Evolutionary conservation across 2,113 vertebrate genomes (phyloP), one percentile per base, ranked within the genome.

Genomic region (Calonectris borealis): DNA sequence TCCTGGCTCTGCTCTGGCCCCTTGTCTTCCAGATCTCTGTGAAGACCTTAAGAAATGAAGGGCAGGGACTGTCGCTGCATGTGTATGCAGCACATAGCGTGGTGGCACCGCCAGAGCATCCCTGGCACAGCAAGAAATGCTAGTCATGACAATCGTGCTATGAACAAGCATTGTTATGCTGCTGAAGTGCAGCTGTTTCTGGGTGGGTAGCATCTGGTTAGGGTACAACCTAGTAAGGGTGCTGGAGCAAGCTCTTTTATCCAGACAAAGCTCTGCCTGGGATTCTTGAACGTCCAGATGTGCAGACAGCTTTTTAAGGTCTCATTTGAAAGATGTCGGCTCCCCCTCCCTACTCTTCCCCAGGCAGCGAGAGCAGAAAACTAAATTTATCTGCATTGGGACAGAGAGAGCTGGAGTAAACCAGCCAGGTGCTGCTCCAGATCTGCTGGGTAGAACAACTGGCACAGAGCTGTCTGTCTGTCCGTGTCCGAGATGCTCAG

Each of bases 301-400:
- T 40, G 91, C 54, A 85, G 89, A 90, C 82, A 95, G 89, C 68
- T 95, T 97, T 97, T 92, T 97, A 95, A 97, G 89, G 93, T 95
- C 94, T 97, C 90, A 6, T 95, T 94, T 96, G 97, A 96, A 93
- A 97, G 82, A 96, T 95, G 95, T 96, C 96, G 95, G 58, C 87
- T 95, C 87, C 93, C 96, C 90, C 94, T 95, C 86, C 95, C 92
- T 94, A 42, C 83, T 88, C 90, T 95, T 96, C 94, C 90, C 92
- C 85, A 93, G 82, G 68, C 94, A 90, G 93, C 7, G 3, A 96
- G 93, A 97, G 78, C 79, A 93, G 97, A 95, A 95, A 97, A 90
- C 94, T 91, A 93, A 96, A 97, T 97, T 94, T 96, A 81, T 96
- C 91, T 96, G 92, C 94, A 90, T 19, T 89, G 87, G 95, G 94